phyloP scores from a whole-genome alignment of 2,888 invertebrate genomes.

The Eueremaeus valkanovi region DNA sequence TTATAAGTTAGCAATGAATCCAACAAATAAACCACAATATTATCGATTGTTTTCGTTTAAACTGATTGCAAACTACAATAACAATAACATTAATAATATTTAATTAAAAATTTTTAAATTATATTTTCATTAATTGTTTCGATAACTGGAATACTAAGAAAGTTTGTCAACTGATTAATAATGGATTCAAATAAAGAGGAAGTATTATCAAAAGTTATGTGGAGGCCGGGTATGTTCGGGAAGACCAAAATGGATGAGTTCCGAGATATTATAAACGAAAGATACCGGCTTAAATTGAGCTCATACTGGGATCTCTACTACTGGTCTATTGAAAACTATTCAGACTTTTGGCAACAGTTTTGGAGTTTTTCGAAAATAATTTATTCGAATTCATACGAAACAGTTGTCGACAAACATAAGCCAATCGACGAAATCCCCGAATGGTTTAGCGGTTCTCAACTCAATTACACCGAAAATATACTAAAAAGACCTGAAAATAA shows the following conservation, averaged over 20 bases:
- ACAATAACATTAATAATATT: too few species aligned
- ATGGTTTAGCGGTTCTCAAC: constrained; percentile 57
- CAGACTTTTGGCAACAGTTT: constrained; percentile 56
- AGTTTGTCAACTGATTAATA: too few species aligned
- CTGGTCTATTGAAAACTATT: constrained; percentile 56
- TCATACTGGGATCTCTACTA: constrained; percentile 55
- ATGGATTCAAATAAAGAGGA: neutral
- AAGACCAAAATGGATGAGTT: constrained; percentile 51
- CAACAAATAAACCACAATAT: too few species aligned
- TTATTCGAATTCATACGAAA: constrained; percentile 51
- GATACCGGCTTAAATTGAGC: constrained; percentile 49
- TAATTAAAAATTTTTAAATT: too few species aligned
- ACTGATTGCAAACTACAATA: too few species aligned
- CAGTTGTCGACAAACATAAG: constrained; percentile 51
- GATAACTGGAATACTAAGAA: too few species aligned
- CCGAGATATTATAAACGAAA: constrained; percentile 49
- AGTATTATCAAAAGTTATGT: neutral
- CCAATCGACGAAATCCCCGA: constrained; percentile 55
- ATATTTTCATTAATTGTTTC: too few species aligned
- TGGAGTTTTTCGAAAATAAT: constrained; percentile 54
- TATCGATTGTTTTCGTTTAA: too few species aligned
- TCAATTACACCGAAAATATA: constrained; percentile 59
- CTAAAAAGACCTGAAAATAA: constrained; percentile 52
- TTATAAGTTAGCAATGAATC: too few species aligned
- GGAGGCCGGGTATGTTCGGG: constrained; percentile 34